A percentile compares a stretch with the other conserved stretches of the same genome.
Conservation (phyloP, 2,888 invertebrate species). For the Drosophila quinaria region DNA sequence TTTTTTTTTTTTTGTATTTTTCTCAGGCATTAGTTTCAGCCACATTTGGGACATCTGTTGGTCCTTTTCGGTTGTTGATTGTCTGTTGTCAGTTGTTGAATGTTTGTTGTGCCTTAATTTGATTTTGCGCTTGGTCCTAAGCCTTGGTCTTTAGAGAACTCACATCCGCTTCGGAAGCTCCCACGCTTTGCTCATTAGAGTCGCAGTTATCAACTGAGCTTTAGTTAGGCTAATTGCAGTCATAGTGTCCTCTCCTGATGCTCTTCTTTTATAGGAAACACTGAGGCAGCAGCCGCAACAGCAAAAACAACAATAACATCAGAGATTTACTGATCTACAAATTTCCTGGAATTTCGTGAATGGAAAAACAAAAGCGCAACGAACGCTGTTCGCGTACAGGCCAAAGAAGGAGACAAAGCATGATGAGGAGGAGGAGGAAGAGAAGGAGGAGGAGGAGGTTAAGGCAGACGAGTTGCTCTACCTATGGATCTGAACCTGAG, state of each 20-base stretch:
- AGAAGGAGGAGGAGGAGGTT: slow-evolving; percentile 21
- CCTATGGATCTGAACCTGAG: slow-evolving; percentile 67
- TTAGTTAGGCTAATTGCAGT: slow-evolving; percentile 65
- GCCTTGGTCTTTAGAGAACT: slow-evolving; percentile 13
- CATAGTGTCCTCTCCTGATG: slow-evolving; percentile 38
- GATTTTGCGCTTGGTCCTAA: slow-evolving; percentile 34
- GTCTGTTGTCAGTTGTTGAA: slow-evolving; percentile 8
- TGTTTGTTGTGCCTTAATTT: slow-evolving; percentile 26
- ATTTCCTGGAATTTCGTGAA: slow-evolving; percentile 79
- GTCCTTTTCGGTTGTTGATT: slow-evolving; percentile 14
- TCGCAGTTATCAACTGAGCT: slow-evolving; percentile 24
- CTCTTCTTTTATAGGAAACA: slow-evolving; percentile 71
- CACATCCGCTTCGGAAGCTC: slow-evolving; percentile 68
- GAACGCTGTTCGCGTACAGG: slow-evolving; percentile 44
- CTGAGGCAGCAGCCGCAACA: slow-evolving; percentile 27
- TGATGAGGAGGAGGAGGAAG: not conserved
- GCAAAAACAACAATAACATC: slow-evolving; percentile 27
- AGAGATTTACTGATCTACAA: slow-evolving; percentile 81
- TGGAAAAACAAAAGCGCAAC: slow-evolving; percentile 81
- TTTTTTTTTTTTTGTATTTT: slow-evolving; percentile 10
- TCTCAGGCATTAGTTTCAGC: slow-evolving; percentile 54
- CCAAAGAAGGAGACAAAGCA: slow-evolving; percentile 13
- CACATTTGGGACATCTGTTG: slow-evolving; percentile 67
- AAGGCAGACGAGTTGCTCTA: slow-evolving; percentile 53
- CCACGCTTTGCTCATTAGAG: slow-evolving; percentile 62